A percentile compares a stretch with the other conserved stretches of the same genome.
Evolutionary conservation across 2,113 vertebrate species (phyloP).

Genomic region (Fregata magnificens): DNA sequence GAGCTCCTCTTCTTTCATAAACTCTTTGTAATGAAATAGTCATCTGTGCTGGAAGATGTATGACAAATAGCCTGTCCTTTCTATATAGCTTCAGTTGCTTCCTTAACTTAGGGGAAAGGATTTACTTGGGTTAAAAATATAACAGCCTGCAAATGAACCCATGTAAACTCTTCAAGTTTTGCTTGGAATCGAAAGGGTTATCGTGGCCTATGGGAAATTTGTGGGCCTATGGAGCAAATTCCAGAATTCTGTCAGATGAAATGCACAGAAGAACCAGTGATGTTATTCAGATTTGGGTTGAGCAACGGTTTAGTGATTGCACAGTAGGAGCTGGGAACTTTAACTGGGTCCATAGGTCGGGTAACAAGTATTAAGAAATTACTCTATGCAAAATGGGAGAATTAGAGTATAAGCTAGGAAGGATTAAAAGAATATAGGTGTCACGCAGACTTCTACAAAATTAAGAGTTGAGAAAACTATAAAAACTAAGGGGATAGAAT

Average conservation of each 20-base stretch:
- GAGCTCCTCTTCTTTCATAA: not conserved
- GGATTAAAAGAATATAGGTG: not conserved
- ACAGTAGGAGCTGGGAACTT: not conserved
- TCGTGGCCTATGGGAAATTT: fast-evolving
- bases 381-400: not conserved
- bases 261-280: not conserved
- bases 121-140: not conserved
- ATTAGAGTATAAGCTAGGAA: not conserved
- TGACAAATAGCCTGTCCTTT: not conserved
- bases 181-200: not conserved
- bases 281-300: not conserved
- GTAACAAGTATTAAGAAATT: not conserved
- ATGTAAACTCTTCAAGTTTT: not conserved
- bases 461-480: not conserved
- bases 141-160: not conserved
- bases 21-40: not conserved
- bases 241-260: not conserved
- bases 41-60: not conserved
- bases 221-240: not conserved
- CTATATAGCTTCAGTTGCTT: not conserved
- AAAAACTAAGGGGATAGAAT: not conserved
- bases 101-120: not conserved
- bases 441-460: not conserved
- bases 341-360: not conserved
- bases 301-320: not conserved